Conservation (phyloP, 1,140 invertebrate genomes). For the Lerema accius region DNA sequence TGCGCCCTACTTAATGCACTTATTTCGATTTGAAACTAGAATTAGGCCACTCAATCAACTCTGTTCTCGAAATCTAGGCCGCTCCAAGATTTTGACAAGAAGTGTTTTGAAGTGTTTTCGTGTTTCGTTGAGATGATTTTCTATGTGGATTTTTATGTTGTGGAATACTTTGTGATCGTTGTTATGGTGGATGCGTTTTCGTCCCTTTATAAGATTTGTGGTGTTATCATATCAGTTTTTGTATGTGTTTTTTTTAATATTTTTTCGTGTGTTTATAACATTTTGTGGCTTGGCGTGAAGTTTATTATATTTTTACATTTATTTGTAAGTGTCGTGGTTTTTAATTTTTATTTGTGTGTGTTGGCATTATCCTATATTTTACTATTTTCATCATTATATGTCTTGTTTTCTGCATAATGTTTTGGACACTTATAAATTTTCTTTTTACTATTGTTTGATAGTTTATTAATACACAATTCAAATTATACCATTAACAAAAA, state of each 20-base stretch:
- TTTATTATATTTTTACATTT: not conserved
- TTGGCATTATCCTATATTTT: too few species aligned
- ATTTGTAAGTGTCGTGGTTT: not conserved
- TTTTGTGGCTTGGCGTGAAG: not conserved
- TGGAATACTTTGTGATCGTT: constrained; percentile 7
- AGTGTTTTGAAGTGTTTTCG: constrained; percentile 38
- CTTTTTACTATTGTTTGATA: too few species aligned
- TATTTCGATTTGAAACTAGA: constrained; percentile 13
- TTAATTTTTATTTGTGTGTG: not conserved
- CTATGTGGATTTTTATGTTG: constrained; percentile 22
- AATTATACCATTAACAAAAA: too few species aligned
- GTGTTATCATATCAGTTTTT: constrained; percentile 5
- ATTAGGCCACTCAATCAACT: constrained; percentile 28
- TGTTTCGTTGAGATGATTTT: constrained; percentile 23
- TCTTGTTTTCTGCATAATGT: too few species aligned
- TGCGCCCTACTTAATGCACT: constrained; percentile 9
- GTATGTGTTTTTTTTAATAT: not conserved
- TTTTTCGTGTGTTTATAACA: not conserved
- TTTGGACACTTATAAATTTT: not conserved
- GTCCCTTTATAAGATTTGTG: not conserved
- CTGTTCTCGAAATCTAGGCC: constrained; percentile 17
- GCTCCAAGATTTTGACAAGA: constrained; percentile 27
- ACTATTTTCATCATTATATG: too few species aligned
- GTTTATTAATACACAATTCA: too few species aligned
- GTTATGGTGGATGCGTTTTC: constrained; percentile 2